Percentiles rank a stretch among this genome's conserved stretches.
Evolutionary conservation across 2,888 invertebrate species (phyloP).

Genomic region (Seira musarum): DNA sequence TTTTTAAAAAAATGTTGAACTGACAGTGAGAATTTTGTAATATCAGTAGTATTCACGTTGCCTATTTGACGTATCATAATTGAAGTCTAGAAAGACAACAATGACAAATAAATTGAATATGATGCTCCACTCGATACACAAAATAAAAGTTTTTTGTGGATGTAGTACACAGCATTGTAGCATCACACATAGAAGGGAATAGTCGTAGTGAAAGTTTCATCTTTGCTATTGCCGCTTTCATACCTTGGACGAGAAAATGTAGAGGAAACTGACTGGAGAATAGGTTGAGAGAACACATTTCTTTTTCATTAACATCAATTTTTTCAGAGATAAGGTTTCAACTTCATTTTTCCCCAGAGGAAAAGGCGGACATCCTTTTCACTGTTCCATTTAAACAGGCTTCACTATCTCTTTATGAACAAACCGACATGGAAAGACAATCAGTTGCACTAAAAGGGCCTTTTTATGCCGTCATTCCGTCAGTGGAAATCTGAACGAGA

Average conservation of each 20-base stretch:
- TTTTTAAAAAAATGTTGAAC: no score
- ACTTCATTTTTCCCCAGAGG: conserved; percentile 32
- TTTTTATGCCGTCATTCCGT: conserved; percentile 32
- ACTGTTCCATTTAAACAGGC: not conserved
- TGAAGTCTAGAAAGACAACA: not conserved
- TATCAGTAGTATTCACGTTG: no score
- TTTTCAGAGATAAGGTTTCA: conserved; percentile 23
- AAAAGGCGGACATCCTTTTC: conserved; percentile 17
- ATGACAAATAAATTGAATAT: not conserved
- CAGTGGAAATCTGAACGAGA: no score
- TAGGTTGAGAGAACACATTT: not conserved
- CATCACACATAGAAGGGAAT: no score
- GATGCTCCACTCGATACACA: not conserved
- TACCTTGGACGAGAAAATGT: no score
- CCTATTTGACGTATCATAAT: no score
- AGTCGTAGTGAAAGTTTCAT: no score
- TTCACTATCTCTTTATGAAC: not conserved
- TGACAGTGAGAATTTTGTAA: no score
- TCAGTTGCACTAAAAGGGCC: conserved; percentile 24
- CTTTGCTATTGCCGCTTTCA: no score
- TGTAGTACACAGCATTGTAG: no score
- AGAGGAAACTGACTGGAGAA: not conserved
- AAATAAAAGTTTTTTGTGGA: not conserved
- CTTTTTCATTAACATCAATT: conserved; percentile 45
- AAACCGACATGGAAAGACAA: conserved; percentile 26